Evolutionary conservation across 2,888 invertebrate genomes (phyloP).

Genomic region (Cepaea hortensis): DNA sequence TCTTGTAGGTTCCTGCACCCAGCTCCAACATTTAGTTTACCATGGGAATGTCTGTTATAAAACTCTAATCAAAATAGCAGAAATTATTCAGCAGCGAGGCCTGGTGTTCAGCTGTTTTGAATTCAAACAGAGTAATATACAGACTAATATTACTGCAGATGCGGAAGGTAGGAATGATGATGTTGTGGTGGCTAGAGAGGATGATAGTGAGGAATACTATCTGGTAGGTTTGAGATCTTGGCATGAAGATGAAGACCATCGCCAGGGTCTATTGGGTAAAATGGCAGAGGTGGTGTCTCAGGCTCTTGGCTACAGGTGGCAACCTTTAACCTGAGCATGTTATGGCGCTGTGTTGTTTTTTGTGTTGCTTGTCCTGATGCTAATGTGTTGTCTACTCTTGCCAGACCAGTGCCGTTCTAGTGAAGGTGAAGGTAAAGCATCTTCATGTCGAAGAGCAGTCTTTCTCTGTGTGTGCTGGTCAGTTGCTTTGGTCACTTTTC

Average conservation of each 20-base stretch:
- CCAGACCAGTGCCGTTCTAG: too few species aligned
- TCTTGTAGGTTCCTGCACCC: constrained; percentile 55
- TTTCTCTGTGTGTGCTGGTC: too few species aligned
- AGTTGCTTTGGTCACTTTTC: too few species aligned
- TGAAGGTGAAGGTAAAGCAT: too few species aligned
- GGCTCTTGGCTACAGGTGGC: constrained; percentile 43
- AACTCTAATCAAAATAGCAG: constrained; percentile 59
- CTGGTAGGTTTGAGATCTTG: constrained; percentile 27
- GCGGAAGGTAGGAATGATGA: constrained; percentile 58
- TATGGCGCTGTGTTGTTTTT: not conserved
- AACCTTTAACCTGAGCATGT: constrained; percentile 16
- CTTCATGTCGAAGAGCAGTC: too few species aligned
- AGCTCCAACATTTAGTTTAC: constrained; percentile 60
- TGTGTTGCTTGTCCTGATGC: too few species aligned
- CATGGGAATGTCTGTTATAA: constrained; percentile 57
- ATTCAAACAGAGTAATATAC: constrained; percentile 56
- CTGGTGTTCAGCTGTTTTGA: constrained; percentile 59
- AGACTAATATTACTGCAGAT: constrained; percentile 50
- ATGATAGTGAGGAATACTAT: constrained; percentile 36
- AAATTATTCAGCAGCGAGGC: constrained; percentile 47
- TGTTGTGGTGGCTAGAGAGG: constrained; percentile 55
- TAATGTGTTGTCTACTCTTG: too few species aligned
- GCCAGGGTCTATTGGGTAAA: constrained; percentile 1
- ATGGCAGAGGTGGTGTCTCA: constrained; percentile 42
- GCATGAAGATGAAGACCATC: constrained; percentile 44